Evolutionary conservation across 2,113 vertebrate species (phyloP).

Genomic region (Ptychochromis oligacanthus): DNA sequence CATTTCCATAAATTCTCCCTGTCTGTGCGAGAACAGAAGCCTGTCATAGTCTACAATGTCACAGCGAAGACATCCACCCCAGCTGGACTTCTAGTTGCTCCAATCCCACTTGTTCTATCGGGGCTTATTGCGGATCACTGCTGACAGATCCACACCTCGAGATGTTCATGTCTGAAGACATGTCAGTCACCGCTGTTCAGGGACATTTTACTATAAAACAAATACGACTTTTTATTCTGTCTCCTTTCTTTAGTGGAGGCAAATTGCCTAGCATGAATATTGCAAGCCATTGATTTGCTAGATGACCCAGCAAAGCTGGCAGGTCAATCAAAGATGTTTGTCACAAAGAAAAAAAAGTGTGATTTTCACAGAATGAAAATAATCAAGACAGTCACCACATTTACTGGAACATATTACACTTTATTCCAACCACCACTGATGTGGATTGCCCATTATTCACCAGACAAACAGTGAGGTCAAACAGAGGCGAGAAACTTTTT

Average conservation of each 20-base stretch:
- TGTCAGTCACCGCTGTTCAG: conserved; percentile 56
- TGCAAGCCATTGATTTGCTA: conserved; percentile 52
- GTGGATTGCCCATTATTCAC: conserved; percentile 68
- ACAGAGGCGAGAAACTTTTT: conserved; percentile 58
- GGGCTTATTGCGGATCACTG: conserved; percentile 59
- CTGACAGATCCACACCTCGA: conserved; percentile 65
- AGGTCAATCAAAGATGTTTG: conserved; percentile 66
- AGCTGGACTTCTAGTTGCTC: conserved; percentile 63
- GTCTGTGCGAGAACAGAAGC: conserved; percentile 58
- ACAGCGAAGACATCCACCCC: conserved; percentile 58
- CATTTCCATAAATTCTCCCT: conserved; percentile 77
- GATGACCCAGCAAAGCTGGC: conserved; percentile 37
- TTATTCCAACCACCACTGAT: conserved; percentile 34
- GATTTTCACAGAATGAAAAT: conserved; percentile 59
- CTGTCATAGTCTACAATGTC: conserved; percentile 73
- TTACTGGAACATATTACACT: conserved; percentile 26
- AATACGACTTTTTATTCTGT: conserved; percentile 22
- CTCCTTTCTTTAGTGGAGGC: neutral
- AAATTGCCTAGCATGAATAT: conserved; percentile 17
- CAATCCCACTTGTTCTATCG: conserved; percentile 52
- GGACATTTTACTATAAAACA: conserved; percentile 47
- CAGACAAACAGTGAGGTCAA: conserved; percentile 48
- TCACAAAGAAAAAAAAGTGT: conserved; percentile 45
- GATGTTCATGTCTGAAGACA: conserved; percentile 56
- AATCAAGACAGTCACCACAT: conserved; percentile 47